Conservation (phyloP, 2,797 vertebrate species). For the Pantherophis vulpinus region DNA sequence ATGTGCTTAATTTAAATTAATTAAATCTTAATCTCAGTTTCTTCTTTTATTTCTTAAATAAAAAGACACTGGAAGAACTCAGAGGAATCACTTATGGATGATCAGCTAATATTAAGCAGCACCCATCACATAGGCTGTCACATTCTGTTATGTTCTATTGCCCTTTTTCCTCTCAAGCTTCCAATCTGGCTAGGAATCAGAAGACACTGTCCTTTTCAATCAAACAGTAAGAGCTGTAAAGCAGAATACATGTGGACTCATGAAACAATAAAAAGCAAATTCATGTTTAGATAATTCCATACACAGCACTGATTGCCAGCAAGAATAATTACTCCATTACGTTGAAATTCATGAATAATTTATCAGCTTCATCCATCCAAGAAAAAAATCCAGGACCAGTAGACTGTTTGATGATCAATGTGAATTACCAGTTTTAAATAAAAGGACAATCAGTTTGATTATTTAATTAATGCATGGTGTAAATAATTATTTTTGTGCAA, state of each 20-base stretch:
- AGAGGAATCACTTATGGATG: not conserved
- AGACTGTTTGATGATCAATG: constrained; percentile 62
- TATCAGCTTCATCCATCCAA: constrained; percentile 42
- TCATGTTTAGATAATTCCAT: constrained; percentile 45
- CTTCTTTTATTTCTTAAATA: not conserved
- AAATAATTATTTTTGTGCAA: not conserved
- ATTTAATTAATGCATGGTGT: constrained; percentile 53
- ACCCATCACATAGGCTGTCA: not conserved
- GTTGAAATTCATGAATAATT: constrained; percentile 62
- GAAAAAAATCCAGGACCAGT: constrained; percentile 52
- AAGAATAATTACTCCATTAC: constrained; percentile 53
- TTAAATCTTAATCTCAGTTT: not conserved
- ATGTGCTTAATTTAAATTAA: not conserved
- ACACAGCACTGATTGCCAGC: constrained; percentile 47
- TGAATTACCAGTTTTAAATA: constrained; percentile 54
- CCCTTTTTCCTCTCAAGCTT: not conserved
- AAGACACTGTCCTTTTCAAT: not conserved
- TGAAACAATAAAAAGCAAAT: constrained; percentile 40
- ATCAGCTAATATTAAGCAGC: not conserved
- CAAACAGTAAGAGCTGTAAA: constrained; percentile 10
- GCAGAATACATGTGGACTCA: constrained; percentile 22
- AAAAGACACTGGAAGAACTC: not conserved
- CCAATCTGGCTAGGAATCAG: constrained; percentile 2
- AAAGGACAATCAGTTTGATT: constrained; percentile 58
- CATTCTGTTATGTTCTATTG: not conserved